Conservation (phyloP, 1,140 invertebrate genomes). For the Meloidogyne hapla region DNA sequence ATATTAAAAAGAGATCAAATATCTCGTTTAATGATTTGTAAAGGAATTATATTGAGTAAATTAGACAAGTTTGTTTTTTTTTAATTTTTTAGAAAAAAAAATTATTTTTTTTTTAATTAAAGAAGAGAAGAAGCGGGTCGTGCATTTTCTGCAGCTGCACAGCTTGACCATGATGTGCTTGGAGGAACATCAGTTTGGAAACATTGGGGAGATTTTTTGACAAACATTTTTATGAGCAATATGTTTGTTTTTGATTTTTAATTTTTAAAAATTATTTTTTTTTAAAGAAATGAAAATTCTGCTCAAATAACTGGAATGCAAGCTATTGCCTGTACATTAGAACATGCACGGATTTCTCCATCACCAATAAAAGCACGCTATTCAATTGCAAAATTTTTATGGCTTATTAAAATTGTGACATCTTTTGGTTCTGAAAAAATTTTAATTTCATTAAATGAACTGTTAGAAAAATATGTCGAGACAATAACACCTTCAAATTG, state of each 20-base stretch:
- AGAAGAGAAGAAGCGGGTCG: conserved; percentile 34
- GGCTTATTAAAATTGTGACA: conserved; percentile 39
- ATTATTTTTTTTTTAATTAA: not conserved
- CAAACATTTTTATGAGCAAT: conserved; percentile 31
- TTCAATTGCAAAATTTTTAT: conserved; percentile 32
- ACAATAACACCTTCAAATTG: conserved; percentile 39
- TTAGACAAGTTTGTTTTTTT: conserved; percentile 34
- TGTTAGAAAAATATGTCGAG: conserved; percentile 26
- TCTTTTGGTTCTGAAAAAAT: conserved; percentile 33
- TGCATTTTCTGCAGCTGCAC: conserved; percentile 36
- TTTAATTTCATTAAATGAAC: conserved; percentile 31
- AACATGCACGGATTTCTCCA: not conserved
- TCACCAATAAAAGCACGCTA: conserved; percentile 28
- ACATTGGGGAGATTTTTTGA: conserved; percentile 33
- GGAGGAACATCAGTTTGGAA: conserved; percentile 34
- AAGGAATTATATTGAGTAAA: conserved; percentile 32
- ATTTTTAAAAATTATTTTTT: not conserved
- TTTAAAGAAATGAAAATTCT: conserved; percentile 30
- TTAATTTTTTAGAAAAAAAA: not conserved
- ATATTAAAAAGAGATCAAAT: conserved; percentile 36
- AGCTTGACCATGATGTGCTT: conserved; percentile 27
- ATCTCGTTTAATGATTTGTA: conserved; percentile 33
- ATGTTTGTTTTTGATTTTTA: conserved; percentile 28
- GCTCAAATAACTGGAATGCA: conserved; percentile 28
- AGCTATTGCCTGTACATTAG: conserved; percentile 32